phyloP scores from a whole-genome alignment of 2,113 vertebrate genomes.

The Cottus gobio region DNA sequence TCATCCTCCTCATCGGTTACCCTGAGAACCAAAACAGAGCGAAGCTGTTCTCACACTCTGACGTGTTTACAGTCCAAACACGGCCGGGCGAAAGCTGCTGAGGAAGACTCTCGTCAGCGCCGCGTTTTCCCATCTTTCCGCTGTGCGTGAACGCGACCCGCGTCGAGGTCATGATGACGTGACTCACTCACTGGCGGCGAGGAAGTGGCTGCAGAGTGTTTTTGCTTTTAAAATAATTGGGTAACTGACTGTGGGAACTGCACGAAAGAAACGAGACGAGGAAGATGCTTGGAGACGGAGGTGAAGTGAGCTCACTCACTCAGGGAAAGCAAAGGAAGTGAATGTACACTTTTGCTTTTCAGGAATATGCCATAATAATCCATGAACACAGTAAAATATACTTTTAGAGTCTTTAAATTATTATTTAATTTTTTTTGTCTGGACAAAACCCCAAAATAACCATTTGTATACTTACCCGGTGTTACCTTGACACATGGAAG shows the following conservation, averaged over 20 bases:
- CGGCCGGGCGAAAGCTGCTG: slow-evolving; percentile 56
- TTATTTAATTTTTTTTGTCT: too few relatives aligned
- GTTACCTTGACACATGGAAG: too few relatives aligned
- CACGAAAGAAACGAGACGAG: neutral
- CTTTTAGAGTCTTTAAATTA: neutral
- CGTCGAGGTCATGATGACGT: slow-evolving; percentile 36
- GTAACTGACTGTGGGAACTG: slow-evolving; percentile 47
- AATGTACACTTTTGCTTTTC: neutral
- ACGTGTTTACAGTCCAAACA: slow-evolving; percentile 84
- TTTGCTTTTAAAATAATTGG: slow-evolving; percentile 56
- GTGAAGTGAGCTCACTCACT: neutral
- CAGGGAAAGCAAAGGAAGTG: neutral
- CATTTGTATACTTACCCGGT: too few relatives aligned
- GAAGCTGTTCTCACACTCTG: slow-evolving; percentile 79
- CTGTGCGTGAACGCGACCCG: too few relatives aligned
- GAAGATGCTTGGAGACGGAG: neutral
- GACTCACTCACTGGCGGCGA: slow-evolving; percentile 29
- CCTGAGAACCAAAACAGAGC: slow-evolving; percentile 80
- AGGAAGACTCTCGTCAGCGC: slow-evolving; percentile 74
- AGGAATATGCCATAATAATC: neutral
- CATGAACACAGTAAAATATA: neutral
- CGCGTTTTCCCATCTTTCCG: slow-evolving; percentile 12
- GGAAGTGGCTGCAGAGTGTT: slow-evolving; percentile 48
- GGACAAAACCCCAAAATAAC: too few relatives aligned
- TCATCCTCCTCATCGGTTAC: slow-evolving; percentile 67